phyloP scores from a whole-genome alignment of 2,113 vertebrate genomes.

The Atrichornis clamosus region DNA sequence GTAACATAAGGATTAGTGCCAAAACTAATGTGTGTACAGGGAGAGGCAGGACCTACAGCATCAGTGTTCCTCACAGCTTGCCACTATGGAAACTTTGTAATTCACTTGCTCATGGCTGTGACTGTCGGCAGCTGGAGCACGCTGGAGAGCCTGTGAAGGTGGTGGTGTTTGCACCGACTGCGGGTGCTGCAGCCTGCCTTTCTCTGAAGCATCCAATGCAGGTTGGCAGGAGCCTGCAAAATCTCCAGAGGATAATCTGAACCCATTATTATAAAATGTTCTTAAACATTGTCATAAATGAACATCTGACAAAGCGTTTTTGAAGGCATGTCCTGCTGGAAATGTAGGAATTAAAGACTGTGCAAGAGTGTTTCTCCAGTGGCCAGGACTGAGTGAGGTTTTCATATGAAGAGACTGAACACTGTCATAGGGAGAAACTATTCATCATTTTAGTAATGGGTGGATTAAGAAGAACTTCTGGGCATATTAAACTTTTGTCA shows the following conservation, averaged over 20 bases:
- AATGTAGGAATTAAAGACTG: background rate
- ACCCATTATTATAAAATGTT: background rate
- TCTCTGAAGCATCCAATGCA: background rate
- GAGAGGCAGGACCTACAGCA: background rate
- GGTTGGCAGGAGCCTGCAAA: background rate
- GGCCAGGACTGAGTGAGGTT: background rate
- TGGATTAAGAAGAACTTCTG: background rate
- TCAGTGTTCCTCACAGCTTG: background rate
- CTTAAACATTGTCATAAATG: background rate
- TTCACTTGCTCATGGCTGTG: background rate
- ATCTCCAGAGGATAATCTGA: background rate
- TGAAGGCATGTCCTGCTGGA: background rate
- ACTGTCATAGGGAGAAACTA: background rate
- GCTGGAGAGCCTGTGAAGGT: background rate
- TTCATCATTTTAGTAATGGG: background rate
- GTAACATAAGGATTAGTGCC: accelerated
- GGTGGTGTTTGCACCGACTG: background rate
- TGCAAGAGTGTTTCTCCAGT: background rate
- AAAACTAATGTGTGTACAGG: background rate
- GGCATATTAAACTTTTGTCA: background rate
- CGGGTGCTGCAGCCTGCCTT: background rate
- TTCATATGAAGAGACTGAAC: background rate
- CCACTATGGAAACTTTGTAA: background rate
- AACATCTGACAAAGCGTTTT: background rate
- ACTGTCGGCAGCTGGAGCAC: background rate